Base-by-base conservation (phyloP, 2,797 vertebrate species). In the Bufotes viridis region DNA sequence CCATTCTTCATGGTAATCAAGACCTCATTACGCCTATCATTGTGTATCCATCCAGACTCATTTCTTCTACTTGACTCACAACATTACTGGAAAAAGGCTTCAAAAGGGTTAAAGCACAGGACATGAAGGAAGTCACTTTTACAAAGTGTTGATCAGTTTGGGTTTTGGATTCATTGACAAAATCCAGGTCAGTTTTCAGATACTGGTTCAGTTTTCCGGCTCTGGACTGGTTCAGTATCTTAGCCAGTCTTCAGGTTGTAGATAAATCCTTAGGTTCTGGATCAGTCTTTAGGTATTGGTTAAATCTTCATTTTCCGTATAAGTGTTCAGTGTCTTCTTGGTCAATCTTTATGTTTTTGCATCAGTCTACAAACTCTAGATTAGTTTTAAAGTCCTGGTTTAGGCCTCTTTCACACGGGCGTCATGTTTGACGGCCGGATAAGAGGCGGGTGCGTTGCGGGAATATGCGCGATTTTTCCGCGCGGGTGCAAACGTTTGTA, bases 1-100 rank as follows among this genome's bases (percentile, higher is more conserved):
- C 42, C 26, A 79, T 86, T 86, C 81, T 87, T 87, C 85, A 82
- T 84, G 63, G 81, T 83, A 87, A 84, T 72, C 17, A 89, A 67
- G 74, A 70, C 81, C 22, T 84, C 81, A 80, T 87, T 84, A 87
- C 49, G 24, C 17, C 51, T 84, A 9, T 63, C 60, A 18, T 18
- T 7, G n/a, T 53, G 17, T 29, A 61, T 78, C 49, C 24, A 22
- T 29, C n/a, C 42, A 20, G 53, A 20, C 57, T 18, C 14, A 10
- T 58, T 58, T 11, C 61, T 51, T 10, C 10, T 70, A 26, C 53
- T 70, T 70, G 51, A 51, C 55, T 74, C 57, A 18, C 34, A 75
- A 61, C 17, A 17, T 72, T 87, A n/a, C 24, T n/a, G 72, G 26
- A 24, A 15, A 65, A 10, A 57, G 15, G 0, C 51, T 72, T 10